Conservation (phyloP, 2,797 vertebrate genomes). For the Furcifer pardalis region DNA sequence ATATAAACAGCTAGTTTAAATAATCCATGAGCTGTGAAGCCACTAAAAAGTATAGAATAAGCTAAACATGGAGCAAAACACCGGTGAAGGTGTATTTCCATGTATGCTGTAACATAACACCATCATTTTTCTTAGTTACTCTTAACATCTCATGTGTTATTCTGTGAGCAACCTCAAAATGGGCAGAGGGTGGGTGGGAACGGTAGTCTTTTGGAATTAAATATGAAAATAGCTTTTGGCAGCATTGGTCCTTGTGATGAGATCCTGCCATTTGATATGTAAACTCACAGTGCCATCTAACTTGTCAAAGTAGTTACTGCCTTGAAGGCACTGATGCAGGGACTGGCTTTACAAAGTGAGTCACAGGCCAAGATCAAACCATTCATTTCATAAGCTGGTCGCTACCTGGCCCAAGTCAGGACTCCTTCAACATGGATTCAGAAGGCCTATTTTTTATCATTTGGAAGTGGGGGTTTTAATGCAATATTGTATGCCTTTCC, state of each 20-base stretch:
- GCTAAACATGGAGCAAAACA: constrained; percentile 56
- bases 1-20: constrained; percentile 53
- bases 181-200: constrained; percentile 39
- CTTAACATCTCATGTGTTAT: constrained; percentile 73
- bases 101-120: constrained; percentile 64
- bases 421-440: neutral
- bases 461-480: neutral
- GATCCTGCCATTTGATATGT: constrained; percentile 42
- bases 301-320: constrained; percentile 40
- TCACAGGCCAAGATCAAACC: neutral
- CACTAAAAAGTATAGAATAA: constrained; percentile 68
- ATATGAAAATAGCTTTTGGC: constrained; percentile 49
- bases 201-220: constrained; percentile 62
- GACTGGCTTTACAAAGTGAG: neutral
- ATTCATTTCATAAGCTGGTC: constrained; percentile 6
- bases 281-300: constrained; percentile 68
- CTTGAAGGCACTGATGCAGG: neutral
- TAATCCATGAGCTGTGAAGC: constrained; percentile 64
- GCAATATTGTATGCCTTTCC: neutral
- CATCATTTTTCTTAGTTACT: constrained; percentile 78
- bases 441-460: neutral
- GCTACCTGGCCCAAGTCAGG: neutral
- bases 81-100: constrained; percentile 65
- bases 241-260: constrained; percentile 49
- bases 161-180: constrained; percentile 54